Evolutionary conservation across 2,888 invertebrate species (phyloP), one percentile per base, ranked within the genome.

Genomic region (Hypselothyrea guttata): DNA sequence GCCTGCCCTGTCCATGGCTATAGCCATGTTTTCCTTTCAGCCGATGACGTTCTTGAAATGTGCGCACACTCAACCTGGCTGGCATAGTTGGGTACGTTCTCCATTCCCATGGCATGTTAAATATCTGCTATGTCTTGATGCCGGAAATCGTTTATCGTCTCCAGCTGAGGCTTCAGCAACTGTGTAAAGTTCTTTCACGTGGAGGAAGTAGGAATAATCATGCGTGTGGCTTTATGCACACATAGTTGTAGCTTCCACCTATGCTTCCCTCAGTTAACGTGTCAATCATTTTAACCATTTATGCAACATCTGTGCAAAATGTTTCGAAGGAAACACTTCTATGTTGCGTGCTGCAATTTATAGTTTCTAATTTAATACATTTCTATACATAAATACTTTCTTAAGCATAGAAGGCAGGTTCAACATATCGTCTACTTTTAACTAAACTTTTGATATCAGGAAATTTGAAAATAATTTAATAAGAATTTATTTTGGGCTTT

Each of bases 111-210:
- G 41, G 41, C 15, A 71, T 56, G 60, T 49, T 61, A 66, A 62
- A 75, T 78, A 75, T 84, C 64, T 70, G 60, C 57, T 46, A 58
- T 63, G 75, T 75, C 70, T 79, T 70, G 67, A 47, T 60, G 37
- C 40, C 55, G 62, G 27, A 58, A 69, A 58, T 53, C 66, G 61
- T 16, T 65, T 62, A 72, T 47, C 49, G 64, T 51, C 71, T 40
- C 48, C 18, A 67, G 51, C 22, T 22, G 22, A 22, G 5, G 22
- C 46, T 56, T 55, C 38, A 48, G 54, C 52, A 55, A 65, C 51
- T 42, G 55, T 9, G 35, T 47, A 12, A 49, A 46, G 28, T 55
- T 54, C 5, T 69, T 49, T 16, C 48, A 37, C 40, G 47, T 33
- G 38, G 28, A n/a, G n/a, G n/a, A n/a, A n/a, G n/a, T n/a, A n/a